Conservation (phyloP, 2,888 invertebrate genomes). For the Strigamia transsilvanica region DNA sequence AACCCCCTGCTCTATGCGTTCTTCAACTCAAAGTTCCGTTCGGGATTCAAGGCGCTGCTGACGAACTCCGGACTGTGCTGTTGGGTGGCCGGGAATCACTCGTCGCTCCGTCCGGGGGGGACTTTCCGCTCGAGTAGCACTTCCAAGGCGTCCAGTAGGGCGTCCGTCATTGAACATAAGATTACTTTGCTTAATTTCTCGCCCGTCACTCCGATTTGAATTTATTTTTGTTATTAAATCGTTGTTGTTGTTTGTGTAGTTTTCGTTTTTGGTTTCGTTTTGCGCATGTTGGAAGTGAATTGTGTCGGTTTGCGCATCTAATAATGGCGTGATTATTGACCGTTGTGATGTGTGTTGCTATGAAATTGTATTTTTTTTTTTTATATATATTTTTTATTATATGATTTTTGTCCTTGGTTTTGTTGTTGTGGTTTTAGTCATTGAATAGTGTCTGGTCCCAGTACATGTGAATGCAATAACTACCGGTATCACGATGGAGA, state of each 20-base stretch:
- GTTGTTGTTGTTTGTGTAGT: background rate
- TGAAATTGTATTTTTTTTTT: too few relatives aligned
- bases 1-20: constrained; percentile 63
- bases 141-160: constrained; percentile 54
- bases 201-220: constrained; percentile 48
- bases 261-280: too few relatives aligned
- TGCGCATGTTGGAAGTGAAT: too few relatives aligned
- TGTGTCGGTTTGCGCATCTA: too few relatives aligned
- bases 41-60: constrained; percentile 59
- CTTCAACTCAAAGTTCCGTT: constrained; percentile 62
- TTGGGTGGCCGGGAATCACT: constrained; percentile 61
- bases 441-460: too few relatives aligned
- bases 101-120: constrained; percentile 37
- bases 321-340: too few relatives aligned
- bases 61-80: constrained; percentile 54
- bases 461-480: too few relatives aligned
- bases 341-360: too few relatives aligned
- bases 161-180: constrained; percentile 42
- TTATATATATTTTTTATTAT: too few relatives aligned
- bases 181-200: constrained; percentile 1
- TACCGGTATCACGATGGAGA: too few relatives aligned
- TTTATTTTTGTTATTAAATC: background rate
- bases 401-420: too few relatives aligned
- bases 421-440: too few relatives aligned
- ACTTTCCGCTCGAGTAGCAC: constrained; percentile 55